Evolutionary conservation across 2,888 invertebrate genomes (phyloP), one percentile per base, ranked within the genome.

Genomic region (Drosophila leonis): DNA sequence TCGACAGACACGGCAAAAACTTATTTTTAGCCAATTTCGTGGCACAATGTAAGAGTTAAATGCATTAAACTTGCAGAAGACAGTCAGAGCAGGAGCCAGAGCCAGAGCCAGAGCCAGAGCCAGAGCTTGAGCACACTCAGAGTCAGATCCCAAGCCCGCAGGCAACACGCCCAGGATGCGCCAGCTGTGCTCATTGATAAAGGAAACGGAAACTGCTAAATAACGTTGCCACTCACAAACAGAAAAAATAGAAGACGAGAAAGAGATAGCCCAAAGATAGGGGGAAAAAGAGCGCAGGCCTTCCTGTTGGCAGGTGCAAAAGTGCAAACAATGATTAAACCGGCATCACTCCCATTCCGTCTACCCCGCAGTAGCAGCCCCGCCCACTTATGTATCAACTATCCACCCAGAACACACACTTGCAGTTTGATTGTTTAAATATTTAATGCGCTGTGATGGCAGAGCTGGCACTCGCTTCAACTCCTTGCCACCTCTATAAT

Each of bases 201-300:
- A 88, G 80, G 87, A 88, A 85, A 75, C 80, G 85, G 90, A 88
- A 88, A 83, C 86, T 81, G 90, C 85, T 86, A 88, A 86, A 90
- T 86, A 86, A 86, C 86, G 75, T 80, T 76, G 75, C 86, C 78
- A 56, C 65, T 80, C 71, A 55, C 63, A 64, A 63, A 35, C 61
- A 68, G 41, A 57, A 35, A 27, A 72, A 61, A 46, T 56, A 41
- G 33, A 35, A 56, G 35, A 29, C 18, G 15, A 35, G 54, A 39
- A 13, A 46, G 8, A 42, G 44, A 41, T 27, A 42, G 33, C n/a
- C 6, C 35, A 9, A 9, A 24, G 52, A 24, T 13, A 20, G 27
- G 1, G 39, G 3, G 33, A 41, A 48, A 56, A 54, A 15, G 15
- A 20, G 51, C 2, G 33, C 48, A 46, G 59, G 59, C 52, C 55